A percentile compares a stretch with the other conserved stretches of the same genome.
phyloP scores from a whole-genome alignment of 2,888 invertebrate genomes.

The Dione vanillae region DNA sequence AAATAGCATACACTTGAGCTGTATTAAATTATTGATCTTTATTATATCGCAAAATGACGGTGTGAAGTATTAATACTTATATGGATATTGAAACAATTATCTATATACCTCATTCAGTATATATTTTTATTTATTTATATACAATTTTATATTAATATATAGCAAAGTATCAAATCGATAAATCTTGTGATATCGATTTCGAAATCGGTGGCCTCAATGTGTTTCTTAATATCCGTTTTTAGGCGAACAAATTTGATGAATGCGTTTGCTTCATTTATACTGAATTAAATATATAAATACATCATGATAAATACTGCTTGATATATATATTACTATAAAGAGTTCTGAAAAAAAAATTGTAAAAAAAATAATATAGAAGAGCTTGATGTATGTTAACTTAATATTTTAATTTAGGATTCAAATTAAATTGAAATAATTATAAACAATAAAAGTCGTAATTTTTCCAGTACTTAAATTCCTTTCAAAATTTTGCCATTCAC shows the following conservation, averaged over 20 bases:
- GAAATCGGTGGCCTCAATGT: not conserved
- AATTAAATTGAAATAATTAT: not conserved
- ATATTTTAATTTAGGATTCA: no score
- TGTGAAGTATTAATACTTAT: conserved; percentile 19
- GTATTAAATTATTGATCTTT: not conserved
- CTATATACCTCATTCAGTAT: not conserved
- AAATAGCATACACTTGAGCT: conserved; percentile 31
- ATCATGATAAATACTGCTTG: conserved; percentile 10
- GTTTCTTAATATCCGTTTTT: not conserved
- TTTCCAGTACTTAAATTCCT: not conserved
- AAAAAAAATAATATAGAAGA: not conserved
- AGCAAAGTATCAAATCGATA: no score
- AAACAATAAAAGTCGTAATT: not conserved
- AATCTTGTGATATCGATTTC: not conserved
- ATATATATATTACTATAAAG: not conserved
- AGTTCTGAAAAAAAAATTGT: not conserved
- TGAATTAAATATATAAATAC: not conserved
- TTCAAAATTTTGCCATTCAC: not conserved
- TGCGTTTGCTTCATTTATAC: not conserved
- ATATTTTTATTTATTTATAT: not conserved
- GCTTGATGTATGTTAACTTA: no score
- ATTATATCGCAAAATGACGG: conserved; percentile 17
- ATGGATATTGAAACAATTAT: conserved; percentile 1
- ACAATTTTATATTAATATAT: no score
- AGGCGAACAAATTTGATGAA: not conserved